These are phyloP conservation scores for Cosmia pyralina DNA, from an alignment of 2,888 invertebrate species.

Conservation along the genomic window DNA sequence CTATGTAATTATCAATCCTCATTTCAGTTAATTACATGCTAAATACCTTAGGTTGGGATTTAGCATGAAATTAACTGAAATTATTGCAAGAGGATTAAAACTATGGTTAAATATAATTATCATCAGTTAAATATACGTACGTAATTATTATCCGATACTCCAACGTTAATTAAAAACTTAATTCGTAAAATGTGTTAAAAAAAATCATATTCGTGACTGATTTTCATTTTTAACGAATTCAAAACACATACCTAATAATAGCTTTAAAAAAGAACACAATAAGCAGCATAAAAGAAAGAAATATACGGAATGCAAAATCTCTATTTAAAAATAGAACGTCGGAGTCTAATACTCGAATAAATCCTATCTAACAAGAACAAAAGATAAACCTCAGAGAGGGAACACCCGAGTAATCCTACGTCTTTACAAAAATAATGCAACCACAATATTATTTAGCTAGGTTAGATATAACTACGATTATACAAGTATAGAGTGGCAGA, in stretches of 20 bases:
- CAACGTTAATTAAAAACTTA: no score
- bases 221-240: neutral
- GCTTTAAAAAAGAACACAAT: slow-evolving; percentile 11
- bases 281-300: slow-evolving; percentile 42
- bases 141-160: no score
- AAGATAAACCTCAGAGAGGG: slow-evolving; percentile 75
- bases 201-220: neutral
- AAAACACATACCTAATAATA: neutral
- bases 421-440: slow-evolving; percentile 78
- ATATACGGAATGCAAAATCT: slow-evolving; percentile 58
- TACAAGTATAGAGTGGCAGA: slow-evolving; percentile 61
- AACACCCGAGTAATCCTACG: slow-evolving; percentile 74
- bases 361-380: slow-evolving; percentile 79
- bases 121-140: no score
- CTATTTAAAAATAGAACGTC: slow-evolving; percentile 70
- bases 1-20: no score
- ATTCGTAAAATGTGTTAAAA: no score
- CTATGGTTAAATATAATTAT: no score
- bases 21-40: no score
- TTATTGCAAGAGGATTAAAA: no score
- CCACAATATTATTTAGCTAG: slow-evolving; percentile 71
- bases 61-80: neutral
- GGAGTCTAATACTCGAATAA: slow-evolving; percentile 75
- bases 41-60: neutral
- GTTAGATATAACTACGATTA: slow-evolving; percentile 63